Evolutionary conservation across 2,113 vertebrate genomes (phyloP).

Genomic region (rat (Rattus norvegicus)): GRCr8 NC_086036.1:43397501-43398000

Average conservation of each 20-base stretch:
- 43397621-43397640: not conserved
- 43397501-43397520: no score
- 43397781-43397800: not conserved
- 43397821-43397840: not conserved
- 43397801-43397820: rapidly evolving
- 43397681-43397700: not conserved
- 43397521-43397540: not conserved
- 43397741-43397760: not conserved
- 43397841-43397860: not conserved
- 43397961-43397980: not conserved
- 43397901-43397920: not conserved
- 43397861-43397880: not conserved
- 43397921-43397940: not conserved
- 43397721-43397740: not conserved
- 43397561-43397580: not conserved
- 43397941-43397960: not conserved
- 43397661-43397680: not conserved
- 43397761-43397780: not conserved
- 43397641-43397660: not conserved
- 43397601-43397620: not conserved
- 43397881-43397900: not conserved
- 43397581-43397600: not conserved
- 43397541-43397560: not conserved
- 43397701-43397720: not conserved
- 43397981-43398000: not conserved